Evolutionary conservation across 2,797 vertebrate species (phyloP).

Genomic region (Pangasius macronema): DNA sequence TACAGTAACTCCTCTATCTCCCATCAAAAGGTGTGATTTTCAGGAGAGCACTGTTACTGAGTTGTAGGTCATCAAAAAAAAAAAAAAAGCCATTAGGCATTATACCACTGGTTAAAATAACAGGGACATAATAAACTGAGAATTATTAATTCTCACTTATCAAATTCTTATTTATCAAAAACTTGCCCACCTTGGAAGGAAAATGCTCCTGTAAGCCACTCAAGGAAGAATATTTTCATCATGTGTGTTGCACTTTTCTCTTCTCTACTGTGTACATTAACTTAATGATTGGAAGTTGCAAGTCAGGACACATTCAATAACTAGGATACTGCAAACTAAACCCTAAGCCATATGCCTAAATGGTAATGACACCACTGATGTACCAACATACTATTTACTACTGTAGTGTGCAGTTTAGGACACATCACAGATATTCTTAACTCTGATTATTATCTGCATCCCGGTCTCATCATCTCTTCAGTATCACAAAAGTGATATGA

Average conservation of each 20-base stretch:
- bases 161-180: background rate
- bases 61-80: background rate
- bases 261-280: background rate
- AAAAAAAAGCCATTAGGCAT: background rate
- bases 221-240: background rate
- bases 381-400: background rate
- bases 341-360: background rate
- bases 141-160: no score
- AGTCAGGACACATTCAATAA: background rate
- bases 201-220: background rate
- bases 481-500: background rate
- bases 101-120: background rate
- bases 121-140: background rate
- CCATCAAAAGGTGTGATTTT: background rate
- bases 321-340: background rate
- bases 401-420: background rate
- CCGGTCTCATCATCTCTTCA: background rate
- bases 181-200: background rate
- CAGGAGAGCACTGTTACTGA: background rate
- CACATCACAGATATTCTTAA: background rate
- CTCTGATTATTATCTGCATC: background rate
- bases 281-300: background rate
- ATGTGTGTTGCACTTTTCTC: background rate
- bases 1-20: background rate
- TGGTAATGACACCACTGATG: background rate